Percentiles rank a stretch among this genome's conserved stretches.
These are phyloP conservation scores for Phocoena phocoena DNA, from an alignment of 2,113 vertebrate species.

Conservation along the genomic window DNA sequence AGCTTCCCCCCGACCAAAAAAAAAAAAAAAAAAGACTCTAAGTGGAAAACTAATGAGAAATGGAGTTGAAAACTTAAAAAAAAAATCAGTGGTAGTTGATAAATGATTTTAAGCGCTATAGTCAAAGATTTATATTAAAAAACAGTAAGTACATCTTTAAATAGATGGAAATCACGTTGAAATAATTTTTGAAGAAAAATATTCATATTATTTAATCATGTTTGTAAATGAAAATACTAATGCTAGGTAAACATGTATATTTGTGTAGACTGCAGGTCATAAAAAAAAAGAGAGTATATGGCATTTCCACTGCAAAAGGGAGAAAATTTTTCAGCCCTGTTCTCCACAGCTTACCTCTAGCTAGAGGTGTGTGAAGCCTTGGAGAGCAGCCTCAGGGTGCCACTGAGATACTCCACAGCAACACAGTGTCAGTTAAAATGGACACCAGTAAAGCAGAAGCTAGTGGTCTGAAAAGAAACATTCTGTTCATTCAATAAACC, in stretches of 20 bases:
- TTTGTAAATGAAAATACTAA: conserved; percentile 12
- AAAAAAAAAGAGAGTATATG: neutral
- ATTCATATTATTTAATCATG: neutral
- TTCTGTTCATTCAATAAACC: conserved; percentile 48
- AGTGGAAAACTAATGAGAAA: neutral
- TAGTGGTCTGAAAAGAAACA: conserved; percentile 52
- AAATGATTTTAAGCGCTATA: neutral
- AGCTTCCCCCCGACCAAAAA: neutral
- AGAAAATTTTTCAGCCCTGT: neutral
- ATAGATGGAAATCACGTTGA: neutral
- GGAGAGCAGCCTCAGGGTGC: neutral
- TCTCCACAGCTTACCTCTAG: neutral
- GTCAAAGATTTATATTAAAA: neutral
- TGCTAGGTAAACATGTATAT: neutral
- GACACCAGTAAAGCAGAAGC: neutral
- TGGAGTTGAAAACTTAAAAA: neutral
- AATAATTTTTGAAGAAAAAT: neutral
- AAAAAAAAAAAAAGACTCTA: neutral
- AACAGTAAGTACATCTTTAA: neutral
- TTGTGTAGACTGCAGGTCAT: neutral
- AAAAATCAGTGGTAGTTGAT: neutral
- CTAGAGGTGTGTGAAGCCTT: neutral
- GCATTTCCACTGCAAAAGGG: neutral
- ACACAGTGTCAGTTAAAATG: neutral
- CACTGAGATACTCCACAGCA: neutral